Percentiles rank a stretch among this genome's conserved stretches.
These are phyloP conservation scores for Scomber japonicus DNA, from an alignment of 2,113 vertebrate species.

Conservation along the genomic window DNA sequence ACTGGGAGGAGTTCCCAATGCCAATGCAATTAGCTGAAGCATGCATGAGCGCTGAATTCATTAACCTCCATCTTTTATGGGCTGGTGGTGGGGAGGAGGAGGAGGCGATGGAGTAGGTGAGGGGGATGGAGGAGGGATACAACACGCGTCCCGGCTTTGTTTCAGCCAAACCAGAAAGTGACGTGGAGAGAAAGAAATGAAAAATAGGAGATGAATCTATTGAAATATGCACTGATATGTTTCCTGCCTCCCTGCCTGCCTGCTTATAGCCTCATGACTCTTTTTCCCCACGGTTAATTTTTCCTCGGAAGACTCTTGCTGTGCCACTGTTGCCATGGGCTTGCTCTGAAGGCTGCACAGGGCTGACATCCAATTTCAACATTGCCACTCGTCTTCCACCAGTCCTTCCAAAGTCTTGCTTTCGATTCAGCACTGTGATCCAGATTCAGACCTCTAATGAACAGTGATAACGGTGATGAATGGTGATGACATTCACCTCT, in stretches of 20 bases:
- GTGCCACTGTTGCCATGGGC: slow-evolving; percentile 60
- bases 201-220: slow-evolving; percentile 16
- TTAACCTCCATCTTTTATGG: slow-evolving; percentile 82
- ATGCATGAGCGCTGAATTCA: slow-evolving; percentile 78
- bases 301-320: slow-evolving; percentile 29
- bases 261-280: slow-evolving; percentile 8
- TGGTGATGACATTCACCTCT: slow-evolving; percentile 33
- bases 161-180: slow-evolving; percentile 34
- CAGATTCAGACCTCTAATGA: slow-evolving; percentile 33
- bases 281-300: slow-evolving; percentile 29
- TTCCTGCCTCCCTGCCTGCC: neutral
- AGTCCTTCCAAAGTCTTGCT: slow-evolving; percentile 33
- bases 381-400: slow-evolving; percentile 32
- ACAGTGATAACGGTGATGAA: slow-evolving; percentile 39
- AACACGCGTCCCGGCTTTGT: slow-evolving; percentile 58
- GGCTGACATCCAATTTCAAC: slow-evolving; percentile 66
- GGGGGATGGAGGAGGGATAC: slow-evolving; percentile 29
- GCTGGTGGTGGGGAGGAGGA: slow-evolving; percentile 20
- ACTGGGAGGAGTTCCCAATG: slow-evolving; percentile 77
- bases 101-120: slow-evolving; percentile 33
- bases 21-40: slow-evolving; percentile 80
- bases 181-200: slow-evolving; percentile 12
- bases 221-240: slow-evolving; percentile 24
- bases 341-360: slow-evolving; percentile 35
- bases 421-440: slow-evolving; percentile 41